Percentiles rank a stretch among this genome's conserved stretches.
phyloP scores from a whole-genome alignment of 2,113 vertebrate genomes.

The Muntiacus reevesi region DNA sequence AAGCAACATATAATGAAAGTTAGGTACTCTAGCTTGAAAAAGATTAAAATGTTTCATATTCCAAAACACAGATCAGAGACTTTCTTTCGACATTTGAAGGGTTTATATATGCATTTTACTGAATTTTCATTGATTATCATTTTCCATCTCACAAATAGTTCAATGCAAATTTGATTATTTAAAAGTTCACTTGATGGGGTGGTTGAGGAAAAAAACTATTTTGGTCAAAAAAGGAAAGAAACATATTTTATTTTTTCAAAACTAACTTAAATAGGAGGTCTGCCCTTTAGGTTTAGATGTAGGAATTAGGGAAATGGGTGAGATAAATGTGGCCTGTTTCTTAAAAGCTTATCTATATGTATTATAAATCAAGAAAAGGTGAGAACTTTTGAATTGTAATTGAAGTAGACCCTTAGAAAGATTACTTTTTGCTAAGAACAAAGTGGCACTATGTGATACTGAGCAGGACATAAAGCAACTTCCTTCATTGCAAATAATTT shows the following conservation, averaged over 20 bases:
- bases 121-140: constrained; percentile 66
- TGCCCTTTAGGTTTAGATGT: constrained; percentile 54
- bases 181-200: constrained; percentile 60
- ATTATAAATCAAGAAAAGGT: constrained; percentile 47
- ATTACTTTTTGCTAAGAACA: constrained; percentile 2
- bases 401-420: background rate
- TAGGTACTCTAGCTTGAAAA: background rate
- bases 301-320: constrained; percentile 23
- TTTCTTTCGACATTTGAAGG: constrained; percentile 62
- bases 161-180: constrained; percentile 70
- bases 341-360: constrained; percentile 30
- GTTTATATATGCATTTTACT: constrained; percentile 52
- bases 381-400: constrained; percentile 11
- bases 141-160: constrained; percentile 58
- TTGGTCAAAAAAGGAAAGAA: constrained; percentile 39
- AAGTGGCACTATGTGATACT: background rate
- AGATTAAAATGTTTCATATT: background rate
- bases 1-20: constrained; percentile 28
- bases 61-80: background rate
- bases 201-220: constrained; percentile 48
- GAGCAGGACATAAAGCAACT: background rate
- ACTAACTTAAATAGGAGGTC: constrained; percentile 43
- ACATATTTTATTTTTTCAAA: constrained; percentile 53
- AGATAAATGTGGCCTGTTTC: constrained; percentile 22
- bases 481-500: background rate